Evolutionary conservation across 2,888 invertebrate genomes (phyloP).

Genomic region (Drymonia ruficornis): DNA sequence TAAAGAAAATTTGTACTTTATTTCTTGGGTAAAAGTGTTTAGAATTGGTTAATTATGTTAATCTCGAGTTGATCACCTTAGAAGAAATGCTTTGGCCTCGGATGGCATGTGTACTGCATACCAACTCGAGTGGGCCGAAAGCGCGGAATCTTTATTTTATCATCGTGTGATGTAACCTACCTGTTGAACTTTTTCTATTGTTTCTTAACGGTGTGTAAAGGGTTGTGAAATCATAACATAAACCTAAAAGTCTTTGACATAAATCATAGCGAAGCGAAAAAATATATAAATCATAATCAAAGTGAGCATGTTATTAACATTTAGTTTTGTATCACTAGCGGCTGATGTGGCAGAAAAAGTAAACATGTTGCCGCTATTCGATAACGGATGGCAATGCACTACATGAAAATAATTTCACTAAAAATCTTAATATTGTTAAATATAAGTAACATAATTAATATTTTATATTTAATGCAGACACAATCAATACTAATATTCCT

Average conservation of each 20-base stretch:
- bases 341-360: too few species aligned
- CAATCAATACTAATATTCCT: too few species aligned
- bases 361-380: conserved; percentile 9
- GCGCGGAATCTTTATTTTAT: conserved; percentile 53
- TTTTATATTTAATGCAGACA: too few species aligned
- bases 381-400: conserved; percentile 23
- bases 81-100: conserved; percentile 75
- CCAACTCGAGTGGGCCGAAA: conserved; percentile 41
- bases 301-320: too few species aligned
- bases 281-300: background rate
- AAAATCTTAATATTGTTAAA: background rate
- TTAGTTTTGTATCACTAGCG: too few species aligned
- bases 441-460: background rate
- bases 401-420: background rate
- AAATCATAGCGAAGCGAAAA: background rate
- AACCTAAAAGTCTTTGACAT: background rate
- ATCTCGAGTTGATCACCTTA: conserved; percentile 65
- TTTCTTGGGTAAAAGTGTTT: conserved; percentile 5
- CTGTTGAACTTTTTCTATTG: conserved; percentile 39
- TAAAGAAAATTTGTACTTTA: conserved; percentile 33
- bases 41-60: conserved; percentile 23
- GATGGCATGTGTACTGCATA: conserved; percentile 60
- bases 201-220: conserved; percentile 28
- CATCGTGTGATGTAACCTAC: conserved; percentile 41
- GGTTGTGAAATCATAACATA: conserved; percentile 19